Evolutionary conservation across 2,888 invertebrate genomes (phyloP).

Genomic region (Yponomeuta evonymella): DNA sequence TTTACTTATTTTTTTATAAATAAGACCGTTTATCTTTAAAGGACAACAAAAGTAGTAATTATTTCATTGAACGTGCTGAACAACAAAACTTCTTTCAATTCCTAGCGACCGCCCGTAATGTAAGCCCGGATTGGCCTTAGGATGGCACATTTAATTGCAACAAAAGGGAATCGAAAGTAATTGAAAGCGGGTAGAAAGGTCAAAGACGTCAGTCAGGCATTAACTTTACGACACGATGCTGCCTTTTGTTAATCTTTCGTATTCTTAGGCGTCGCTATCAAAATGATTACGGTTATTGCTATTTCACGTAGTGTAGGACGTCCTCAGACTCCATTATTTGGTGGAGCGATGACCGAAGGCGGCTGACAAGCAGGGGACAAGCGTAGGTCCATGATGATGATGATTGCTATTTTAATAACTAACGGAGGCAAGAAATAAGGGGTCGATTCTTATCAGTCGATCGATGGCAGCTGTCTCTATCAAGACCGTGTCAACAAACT

Average conservation of each 20-base stretch:
- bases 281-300: neutral
- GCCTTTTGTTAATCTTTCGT: neutral
- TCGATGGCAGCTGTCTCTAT: neutral
- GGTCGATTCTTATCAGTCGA: neutral
- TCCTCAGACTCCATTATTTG: no score
- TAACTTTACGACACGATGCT: neutral
- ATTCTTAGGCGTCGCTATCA: neutral
- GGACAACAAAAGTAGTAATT: no score
- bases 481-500: neutral
- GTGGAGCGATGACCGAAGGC: no score
- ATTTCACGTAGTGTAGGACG: neutral
- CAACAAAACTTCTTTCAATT: no score
- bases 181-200: neutral
- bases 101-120: no score
- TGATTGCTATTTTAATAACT: neutral
- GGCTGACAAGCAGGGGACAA: no score
- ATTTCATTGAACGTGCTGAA: no score
- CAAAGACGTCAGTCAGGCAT: neutral
- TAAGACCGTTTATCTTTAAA: no score
- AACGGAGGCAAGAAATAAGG: neutral
- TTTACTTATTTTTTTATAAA: no score
- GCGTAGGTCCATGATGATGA: neutral
- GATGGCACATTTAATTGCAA: neutral
- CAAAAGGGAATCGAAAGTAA: neutral
- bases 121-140: no score